phyloP scores from a whole-genome alignment of 2,113 vertebrate genomes.

The Malurus cyaneus region DNA sequence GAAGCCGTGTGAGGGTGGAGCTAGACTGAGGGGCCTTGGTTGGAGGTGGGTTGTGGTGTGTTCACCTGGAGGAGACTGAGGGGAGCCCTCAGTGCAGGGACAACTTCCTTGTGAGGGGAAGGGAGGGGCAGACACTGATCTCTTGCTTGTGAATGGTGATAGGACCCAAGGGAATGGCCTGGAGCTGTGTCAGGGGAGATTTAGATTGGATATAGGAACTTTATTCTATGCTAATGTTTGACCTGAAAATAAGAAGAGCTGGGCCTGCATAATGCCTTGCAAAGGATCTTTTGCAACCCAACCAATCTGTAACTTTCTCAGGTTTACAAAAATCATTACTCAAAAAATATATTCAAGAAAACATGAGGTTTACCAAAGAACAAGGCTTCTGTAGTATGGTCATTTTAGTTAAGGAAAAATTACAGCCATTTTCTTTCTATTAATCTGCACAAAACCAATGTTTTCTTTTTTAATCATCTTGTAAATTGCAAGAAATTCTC shows the following conservation, averaged over 20 bases:
- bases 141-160: rapidly evolving
- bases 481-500: neutral
- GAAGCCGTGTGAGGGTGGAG: rapidly evolving
- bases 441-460: neutral
- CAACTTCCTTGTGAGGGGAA: rapidly evolving
- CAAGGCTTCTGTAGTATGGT: neutral
- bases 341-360: neutral
- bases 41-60: no score
- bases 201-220: neutral
- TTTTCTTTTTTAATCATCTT: neutral
- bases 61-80: neutral
- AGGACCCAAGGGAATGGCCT: neutral
- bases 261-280: neutral
- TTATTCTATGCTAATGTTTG: neutral
- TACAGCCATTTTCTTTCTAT: neutral
- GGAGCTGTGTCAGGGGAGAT: neutral
- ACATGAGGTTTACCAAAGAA: neutral
- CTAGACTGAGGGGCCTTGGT: no score
- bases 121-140: neutral
- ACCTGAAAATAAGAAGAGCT: neutral
- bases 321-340: neutral
- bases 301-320: neutral
- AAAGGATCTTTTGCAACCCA: neutral
- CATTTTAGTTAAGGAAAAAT: neutral
- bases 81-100: rapidly evolving